Base-by-base conservation (phyloP, 37 sponge, comb jelly and placozoan genomes). In the Aphrocallistes beatrix region DNA sequence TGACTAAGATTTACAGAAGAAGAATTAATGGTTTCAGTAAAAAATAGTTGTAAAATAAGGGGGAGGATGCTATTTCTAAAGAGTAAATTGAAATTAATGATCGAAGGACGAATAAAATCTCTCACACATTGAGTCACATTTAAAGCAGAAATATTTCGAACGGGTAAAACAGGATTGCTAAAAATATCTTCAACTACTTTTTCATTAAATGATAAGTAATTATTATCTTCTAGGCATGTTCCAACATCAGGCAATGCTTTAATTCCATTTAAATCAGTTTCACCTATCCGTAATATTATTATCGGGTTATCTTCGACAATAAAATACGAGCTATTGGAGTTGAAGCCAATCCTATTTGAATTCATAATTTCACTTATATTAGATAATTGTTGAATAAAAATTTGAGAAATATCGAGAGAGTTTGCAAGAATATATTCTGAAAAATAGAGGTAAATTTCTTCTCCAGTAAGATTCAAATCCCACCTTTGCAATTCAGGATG, bases 11-110 rank as follows among this genome's bases (percentile, higher is more conserved):
- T 83, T 0, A 95, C 23, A 37, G 91, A 88, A 32, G 85, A 87
- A 37, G 92, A 86, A 87, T 91, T 90, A 8, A 95, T 92, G 28
- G 96, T 95, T 75, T 95, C 96, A 45, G 90, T 90, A 83, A 95
- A 95, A 16, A 91, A 23, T 81, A 95, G 81, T 82, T 95, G 92
- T 37, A 95, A 39, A 1, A 91, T 37, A 0, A 95, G 85, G 37
- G 86, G 49, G 1, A 84, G 38, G 10, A 84, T 82, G 13, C 88
- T 87, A 48, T 50, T 81, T 0, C 34, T 37, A 1, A 93, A 85
- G 25, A 82, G 82, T 36, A 95, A 85, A 81, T 91, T 91, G 86
- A 95, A 95, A 0, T 60, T 39, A 0, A 51, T 13, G 9, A 95
- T 83, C 0, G 69, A 84, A 30, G 96, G 96, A 3, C 86, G 37